Percentiles rank a stretch among this genome's conserved stretches.
phyloP scores from a whole-genome alignment of 2,113 vertebrate species.

The Pseudonaja textilis region DNA sequence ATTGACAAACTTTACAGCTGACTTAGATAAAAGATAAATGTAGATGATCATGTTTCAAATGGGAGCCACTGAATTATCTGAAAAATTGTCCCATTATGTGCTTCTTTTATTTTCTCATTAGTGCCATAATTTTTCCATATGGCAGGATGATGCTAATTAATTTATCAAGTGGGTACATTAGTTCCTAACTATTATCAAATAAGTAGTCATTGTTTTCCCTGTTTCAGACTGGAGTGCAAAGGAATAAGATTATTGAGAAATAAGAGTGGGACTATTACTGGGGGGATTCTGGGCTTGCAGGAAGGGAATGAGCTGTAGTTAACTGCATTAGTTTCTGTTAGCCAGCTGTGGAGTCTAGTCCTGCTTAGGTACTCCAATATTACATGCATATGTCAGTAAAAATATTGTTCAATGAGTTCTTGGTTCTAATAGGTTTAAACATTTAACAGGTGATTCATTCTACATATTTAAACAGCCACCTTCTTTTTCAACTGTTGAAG shows the following conservation, averaged over 20 bases:
- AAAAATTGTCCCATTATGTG: background rate
- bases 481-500: background rate
- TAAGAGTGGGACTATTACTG: background rate
- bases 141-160: background rate
- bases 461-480: background rate
- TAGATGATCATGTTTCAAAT: background rate
- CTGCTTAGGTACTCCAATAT: background rate
- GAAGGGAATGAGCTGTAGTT: background rate
- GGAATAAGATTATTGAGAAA: background rate
- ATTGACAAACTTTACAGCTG: background rate
- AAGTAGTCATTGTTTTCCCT: background rate
- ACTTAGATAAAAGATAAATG: background rate
- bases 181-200: background rate
- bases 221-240: background rate
- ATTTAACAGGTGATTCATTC: background rate
- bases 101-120: background rate
- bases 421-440: background rate
- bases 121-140: background rate
- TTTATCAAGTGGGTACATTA: background rate
- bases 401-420: background rate
- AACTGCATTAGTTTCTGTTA: background rate
- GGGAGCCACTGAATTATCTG: background rate
- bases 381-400: background rate
- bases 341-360: background rate
- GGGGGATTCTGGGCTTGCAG: background rate